Evolutionary conservation across 2,888 invertebrate species (phyloP).

Genomic region (Eupithecia dodoneata): DNA sequence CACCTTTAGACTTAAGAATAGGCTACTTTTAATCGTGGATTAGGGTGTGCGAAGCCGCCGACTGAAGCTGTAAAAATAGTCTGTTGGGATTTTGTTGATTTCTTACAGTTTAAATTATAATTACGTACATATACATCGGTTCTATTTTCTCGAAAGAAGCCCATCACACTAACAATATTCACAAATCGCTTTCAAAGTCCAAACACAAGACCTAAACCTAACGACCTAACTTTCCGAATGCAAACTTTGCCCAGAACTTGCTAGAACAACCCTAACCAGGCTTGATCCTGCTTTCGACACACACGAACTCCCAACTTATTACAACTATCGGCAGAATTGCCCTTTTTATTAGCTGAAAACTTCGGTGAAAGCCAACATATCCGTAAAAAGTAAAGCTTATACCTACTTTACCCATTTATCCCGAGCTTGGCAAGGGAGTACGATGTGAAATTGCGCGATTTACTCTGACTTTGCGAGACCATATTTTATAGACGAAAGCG

Average conservation of each 20-base stretch:
- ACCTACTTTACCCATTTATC: not conserved
- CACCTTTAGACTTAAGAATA: too few species aligned
- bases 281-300: conserved; percentile 7
- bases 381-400: not conserved
- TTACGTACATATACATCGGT: too few species aligned
- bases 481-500: not conserved
- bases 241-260: conserved; percentile 6
- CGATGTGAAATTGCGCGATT: not conserved
- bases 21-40: too few species aligned
- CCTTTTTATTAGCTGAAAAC: conserved; percentile 11
- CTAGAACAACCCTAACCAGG: conserved; percentile 11
- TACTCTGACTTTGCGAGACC: not conserved
- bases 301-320: not conserved
- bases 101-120: too few species aligned
- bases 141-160: not conserved
- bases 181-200: not conserved
- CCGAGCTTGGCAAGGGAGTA: not conserved
- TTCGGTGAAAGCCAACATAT: conserved; percentile 3
- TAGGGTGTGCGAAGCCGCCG: not conserved
- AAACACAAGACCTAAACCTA: not conserved
- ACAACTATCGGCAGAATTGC: conserved; percentile 11
- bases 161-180: not conserved
- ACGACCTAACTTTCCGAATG: conserved; percentile 8
- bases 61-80: not conserved
- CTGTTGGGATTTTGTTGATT: too few species aligned